Conservation (phyloP, 2,888 invertebrate species). For the Apamea crenata region DNA sequence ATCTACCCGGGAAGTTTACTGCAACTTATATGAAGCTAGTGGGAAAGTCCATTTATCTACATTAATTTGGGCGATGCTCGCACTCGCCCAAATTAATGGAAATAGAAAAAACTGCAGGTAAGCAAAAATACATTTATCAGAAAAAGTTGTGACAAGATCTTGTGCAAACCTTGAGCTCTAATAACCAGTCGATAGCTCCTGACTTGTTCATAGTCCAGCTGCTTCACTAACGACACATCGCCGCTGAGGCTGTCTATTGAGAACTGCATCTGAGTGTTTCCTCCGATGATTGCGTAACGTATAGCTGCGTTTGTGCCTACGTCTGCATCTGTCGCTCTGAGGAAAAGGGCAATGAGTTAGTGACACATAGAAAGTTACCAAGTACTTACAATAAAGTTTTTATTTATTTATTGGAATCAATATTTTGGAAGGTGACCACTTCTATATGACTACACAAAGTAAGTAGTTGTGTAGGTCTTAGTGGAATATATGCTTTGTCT, state of each 20-base stretch:
- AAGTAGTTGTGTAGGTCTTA: not conserved
- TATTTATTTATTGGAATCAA: not conserved
- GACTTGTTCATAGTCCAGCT: constrained; percentile 96
- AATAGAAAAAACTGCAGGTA: too few species aligned
- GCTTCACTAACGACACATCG: constrained; percentile 96
- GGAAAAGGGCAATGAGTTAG: constrained; percentile 48
- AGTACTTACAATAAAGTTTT: not conserved
- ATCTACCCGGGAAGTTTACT: not conserved
- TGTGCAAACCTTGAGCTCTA: constrained; percentile 93
- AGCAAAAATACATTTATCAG: not conserved
- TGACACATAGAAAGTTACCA: not conserved
- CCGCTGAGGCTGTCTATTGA: constrained; percentile 98
- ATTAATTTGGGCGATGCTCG: not conserved
- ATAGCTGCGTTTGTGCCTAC: constrained; percentile 98
- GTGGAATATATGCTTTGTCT: not conserved
- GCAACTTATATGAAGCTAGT: not conserved
- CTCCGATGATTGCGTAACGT: constrained; percentile 98
- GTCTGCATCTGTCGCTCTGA: constrained; percentile 97
- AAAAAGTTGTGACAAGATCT: not conserved
- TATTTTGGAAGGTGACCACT: not conserved
- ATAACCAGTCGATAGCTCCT: constrained; percentile 96
- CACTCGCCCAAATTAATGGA: not conserved
- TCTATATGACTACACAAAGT: not conserved
- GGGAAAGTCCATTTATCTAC: not conserved
- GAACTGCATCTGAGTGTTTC: constrained; percentile 98